Evolutionary conservation across 2,113 vertebrate genomes (phyloP), one percentile per base, ranked within the genome.

Genomic region (Vulpes vulpes): DNA sequence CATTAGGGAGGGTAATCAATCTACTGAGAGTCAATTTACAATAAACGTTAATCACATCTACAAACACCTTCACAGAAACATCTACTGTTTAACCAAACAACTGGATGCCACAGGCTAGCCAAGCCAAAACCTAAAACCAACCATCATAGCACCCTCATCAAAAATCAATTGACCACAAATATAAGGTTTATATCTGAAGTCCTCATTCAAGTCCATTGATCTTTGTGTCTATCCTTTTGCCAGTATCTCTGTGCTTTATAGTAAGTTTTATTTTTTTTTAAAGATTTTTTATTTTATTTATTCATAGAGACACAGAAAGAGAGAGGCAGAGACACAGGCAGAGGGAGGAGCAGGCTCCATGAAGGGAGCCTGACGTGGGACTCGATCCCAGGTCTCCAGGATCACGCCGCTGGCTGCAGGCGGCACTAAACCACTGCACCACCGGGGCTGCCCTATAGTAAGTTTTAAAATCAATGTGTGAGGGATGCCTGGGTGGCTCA

Each of bases 381-480:
- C n/a, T n/a, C n/a, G n/a, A n/a, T n/a, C n/a, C n/a, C n/a, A n/a
- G n/a, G n/a, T n/a, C n/a, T n/a, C n/a, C n/a, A n/a, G n/a, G n/a
- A n/a, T n/a, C n/a, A n/a, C n/a, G n/a, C n/a, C n/a, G n/a, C n/a
- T n/a, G n/a, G n/a, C n/a, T n/a, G n/a, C n/a, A n/a, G n/a, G n/a
- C n/a, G n/a, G n/a, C n/a, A n/a, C n/a, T n/a, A n/a, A n/a, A n/a
- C n/a, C n/a, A n/a, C n/a, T n/a, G n/a, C n/a, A n/a, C n/a, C n/a
- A n/a, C n/a, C n/a, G n/a, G n/a, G n/a, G n/a, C n/a, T n/a, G n/a
- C n/a, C n/a, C n/a, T 94, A 22, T 11, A 55, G 27, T 82, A 83
- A 78, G n/a, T 53, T 82, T 64, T 57, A 90, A 62, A 87, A 79
- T 97, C 91, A 64, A 78, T 55, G 74, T 71, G 38, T 91, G 60